Evolutionary conservation across 2,888 invertebrate genomes (phyloP).

Genomic region (Galerucella nymphaeae): DNA sequence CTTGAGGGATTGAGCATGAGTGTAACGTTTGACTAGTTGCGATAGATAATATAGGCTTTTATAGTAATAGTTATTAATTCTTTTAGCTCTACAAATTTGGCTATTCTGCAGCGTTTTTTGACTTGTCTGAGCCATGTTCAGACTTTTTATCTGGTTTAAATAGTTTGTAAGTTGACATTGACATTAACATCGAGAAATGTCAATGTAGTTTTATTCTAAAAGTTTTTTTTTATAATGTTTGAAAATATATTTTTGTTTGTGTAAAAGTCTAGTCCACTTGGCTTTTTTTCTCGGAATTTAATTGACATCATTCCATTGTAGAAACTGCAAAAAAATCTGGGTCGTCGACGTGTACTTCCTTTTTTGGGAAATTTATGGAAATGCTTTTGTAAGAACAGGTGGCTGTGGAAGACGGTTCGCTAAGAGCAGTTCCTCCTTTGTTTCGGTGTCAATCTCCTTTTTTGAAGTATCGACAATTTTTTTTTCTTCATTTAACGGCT

Average conservation of each 20-base stretch:
- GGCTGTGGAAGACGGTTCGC: constrained; percentile 21
- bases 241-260: neutral
- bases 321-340: constrained; percentile 46
- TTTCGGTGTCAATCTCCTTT: constrained; percentile 16
- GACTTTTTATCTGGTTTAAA: too few relatives aligned
- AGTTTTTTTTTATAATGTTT: neutral
- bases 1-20: too few relatives aligned
- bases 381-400: constrained; percentile 35
- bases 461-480: neutral
- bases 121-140: too few relatives aligned
- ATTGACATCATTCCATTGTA: constrained; percentile 45
- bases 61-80: too few relatives aligned
- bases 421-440: constrained; percentile 37
- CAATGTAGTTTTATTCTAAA: too few relatives aligned
- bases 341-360: constrained; percentile 41
- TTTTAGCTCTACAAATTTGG: too few relatives aligned
- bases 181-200: too few relatives aligned
- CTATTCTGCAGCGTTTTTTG: too few relatives aligned
- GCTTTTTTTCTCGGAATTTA: constrained; percentile 30
- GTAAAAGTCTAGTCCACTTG: neutral
- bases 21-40: too few relatives aligned
- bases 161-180: too few relatives aligned
- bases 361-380: constrained; percentile 38
- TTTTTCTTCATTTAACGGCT: neutral
- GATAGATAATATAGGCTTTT: too few relatives aligned